phyloP scores from a whole-genome alignment of 2,888 invertebrate genomes.

The Epinotia brunnichana region DNA sequence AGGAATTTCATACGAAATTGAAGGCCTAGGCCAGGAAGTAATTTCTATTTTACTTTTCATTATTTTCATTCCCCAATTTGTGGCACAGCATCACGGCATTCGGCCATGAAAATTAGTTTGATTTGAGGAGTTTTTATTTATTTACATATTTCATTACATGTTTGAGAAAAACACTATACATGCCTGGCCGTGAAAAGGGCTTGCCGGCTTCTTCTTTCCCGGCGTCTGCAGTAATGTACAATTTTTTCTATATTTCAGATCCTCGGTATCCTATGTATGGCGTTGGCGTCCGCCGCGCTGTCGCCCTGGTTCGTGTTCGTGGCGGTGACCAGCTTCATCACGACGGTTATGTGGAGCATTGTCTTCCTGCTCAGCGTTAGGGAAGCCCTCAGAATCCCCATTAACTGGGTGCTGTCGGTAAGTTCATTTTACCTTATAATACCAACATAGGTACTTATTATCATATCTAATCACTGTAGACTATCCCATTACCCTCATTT shows the following conservation, averaged over 20 bases:
- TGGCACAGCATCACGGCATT: no score
- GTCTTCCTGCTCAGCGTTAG: constrained; percentile 91
- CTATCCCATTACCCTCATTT: not conserved
- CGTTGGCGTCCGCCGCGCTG: constrained; percentile 87
- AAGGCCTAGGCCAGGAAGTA: no score
- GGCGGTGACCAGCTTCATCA: constrained; percentile 91
- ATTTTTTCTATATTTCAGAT: constrained; percentile 82
- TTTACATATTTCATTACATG: no score
- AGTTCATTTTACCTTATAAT: constrained; percentile 62
- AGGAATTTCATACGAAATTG: no score
- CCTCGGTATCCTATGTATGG: constrained; percentile 93
- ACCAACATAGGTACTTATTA: not conserved
- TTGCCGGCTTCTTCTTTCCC: no score
- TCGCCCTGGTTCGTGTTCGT: constrained; percentile 94
- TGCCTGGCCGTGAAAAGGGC: no score
- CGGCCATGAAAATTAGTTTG: no score
- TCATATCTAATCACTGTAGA: constrained; percentile 4
- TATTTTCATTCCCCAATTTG: no score
- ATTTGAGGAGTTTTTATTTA: no score
- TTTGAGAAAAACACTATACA: no score
- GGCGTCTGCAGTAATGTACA: no score
- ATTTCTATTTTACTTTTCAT: no score
- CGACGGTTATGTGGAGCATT: constrained; percentile 91
- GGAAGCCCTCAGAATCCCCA: constrained; percentile 90
- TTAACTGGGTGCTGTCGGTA: constrained; percentile 93